Conservation (phyloP, 2,797 vertebrate species). For the Tokudaia tokunoshimensis region DNA sequence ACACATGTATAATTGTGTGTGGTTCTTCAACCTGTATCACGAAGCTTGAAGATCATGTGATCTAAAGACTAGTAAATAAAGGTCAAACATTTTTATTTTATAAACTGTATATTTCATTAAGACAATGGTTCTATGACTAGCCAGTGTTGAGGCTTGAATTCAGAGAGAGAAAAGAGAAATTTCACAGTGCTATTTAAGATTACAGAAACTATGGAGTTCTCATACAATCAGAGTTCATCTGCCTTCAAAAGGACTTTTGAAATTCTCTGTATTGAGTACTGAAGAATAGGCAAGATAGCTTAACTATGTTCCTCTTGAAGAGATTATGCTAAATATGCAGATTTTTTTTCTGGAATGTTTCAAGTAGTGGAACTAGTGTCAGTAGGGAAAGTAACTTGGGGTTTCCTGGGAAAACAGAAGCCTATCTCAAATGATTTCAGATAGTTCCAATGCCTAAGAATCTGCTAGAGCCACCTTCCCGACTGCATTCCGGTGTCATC, state of each 20-base stretch:
- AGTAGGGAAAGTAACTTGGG: not conserved
- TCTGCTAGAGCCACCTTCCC: not conserved
- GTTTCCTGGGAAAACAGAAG: not conserved
- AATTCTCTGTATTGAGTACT: slow-evolving; percentile 35
- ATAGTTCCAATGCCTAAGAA: not conserved
- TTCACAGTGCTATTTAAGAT: not conserved
- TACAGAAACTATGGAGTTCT: slow-evolving; percentile 19
- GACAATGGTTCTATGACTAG: not conserved
- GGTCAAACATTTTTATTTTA: not conserved
- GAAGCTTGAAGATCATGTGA: not conserved
- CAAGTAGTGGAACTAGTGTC: not conserved
- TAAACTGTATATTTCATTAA: slow-evolving; percentile 23
- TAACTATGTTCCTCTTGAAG: slow-evolving; percentile 12
- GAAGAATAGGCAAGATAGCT: slow-evolving; percentile 14
- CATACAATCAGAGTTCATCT: not conserved
- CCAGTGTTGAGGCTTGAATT: not conserved
- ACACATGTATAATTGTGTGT: not conserved
- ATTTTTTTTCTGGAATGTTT: slow-evolving; percentile 33
- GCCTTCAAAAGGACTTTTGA: slow-evolving; percentile 10
- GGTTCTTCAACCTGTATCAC: not conserved
- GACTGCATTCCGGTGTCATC: not conserved
- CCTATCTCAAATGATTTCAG: not conserved
- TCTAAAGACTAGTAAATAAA: slow-evolving; percentile 3
- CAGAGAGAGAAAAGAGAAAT: not conserved
- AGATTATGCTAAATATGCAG: not conserved